These are phyloP conservation scores for Poeciliopsis retropinna DNA, from an alignment of 2,113 vertebrate genomes.

Conservation along the genomic window DNA sequence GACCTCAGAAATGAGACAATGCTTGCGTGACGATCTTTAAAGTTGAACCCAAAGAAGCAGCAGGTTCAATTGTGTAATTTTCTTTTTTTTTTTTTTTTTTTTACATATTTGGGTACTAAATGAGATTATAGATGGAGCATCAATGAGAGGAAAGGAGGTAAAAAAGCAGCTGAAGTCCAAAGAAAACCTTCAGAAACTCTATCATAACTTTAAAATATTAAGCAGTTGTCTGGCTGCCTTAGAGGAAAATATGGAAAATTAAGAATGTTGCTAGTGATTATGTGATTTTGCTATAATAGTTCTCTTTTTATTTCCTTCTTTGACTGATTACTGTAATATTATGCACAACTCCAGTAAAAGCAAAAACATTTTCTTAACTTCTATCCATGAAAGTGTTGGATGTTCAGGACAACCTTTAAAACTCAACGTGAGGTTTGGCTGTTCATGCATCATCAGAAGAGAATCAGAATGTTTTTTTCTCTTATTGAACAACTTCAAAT, in stretches of 20 bases:
- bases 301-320: too few relatives aligned
- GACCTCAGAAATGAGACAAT: slow-evolving; percentile 21
- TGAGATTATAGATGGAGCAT: background rate
- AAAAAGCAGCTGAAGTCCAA: background rate
- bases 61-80: background rate
- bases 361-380: too few relatives aligned
- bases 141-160: background rate
- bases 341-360: background rate
- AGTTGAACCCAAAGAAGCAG: slow-evolving; percentile 1
- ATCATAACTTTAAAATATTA: background rate
- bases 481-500: background rate
- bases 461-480: background rate
- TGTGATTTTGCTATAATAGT: too few relatives aligned
- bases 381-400: background rate
- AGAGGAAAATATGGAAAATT: background rate
- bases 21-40: slow-evolving; percentile 46
- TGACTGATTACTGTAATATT: background rate
- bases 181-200: background rate
- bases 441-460: background rate
- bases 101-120: background rate
- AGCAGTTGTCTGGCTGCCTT: background rate
- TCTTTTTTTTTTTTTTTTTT: too few relatives aligned
- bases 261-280: background rate
- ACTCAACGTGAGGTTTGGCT: too few relatives aligned
- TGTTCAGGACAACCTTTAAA: background rate